Conservation (phyloP, 2,888 invertebrate genomes). For the Orthosia gracilis region DNA sequence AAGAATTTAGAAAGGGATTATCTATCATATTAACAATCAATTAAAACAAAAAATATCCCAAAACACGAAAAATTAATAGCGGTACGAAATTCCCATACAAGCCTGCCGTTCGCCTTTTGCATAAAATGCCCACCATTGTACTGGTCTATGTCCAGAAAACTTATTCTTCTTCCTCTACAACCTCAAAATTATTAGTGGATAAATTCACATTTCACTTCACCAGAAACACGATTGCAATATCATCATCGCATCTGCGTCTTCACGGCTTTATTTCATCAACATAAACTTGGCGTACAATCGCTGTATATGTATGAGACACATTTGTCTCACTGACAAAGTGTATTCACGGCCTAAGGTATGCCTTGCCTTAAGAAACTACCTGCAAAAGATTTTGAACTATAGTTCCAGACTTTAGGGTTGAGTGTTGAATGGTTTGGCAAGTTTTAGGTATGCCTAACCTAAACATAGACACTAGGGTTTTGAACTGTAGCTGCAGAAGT, state of each 20-base stretch:
- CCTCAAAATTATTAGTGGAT: constrained; percentile 22
- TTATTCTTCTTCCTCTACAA: too few relatives aligned
- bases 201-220: constrained; percentile 26
- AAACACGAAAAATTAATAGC: too few relatives aligned
- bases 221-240: constrained; percentile 53
- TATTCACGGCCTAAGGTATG: constrained; percentile 77
- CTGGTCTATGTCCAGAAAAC: background rate
- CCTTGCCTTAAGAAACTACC: constrained; percentile 49
- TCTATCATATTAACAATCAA: too few relatives aligned
- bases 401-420: constrained; percentile 22
- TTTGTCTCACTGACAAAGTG: constrained; percentile 82
- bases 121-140: background rate
- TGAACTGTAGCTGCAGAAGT: constrained; percentile 30
- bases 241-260: constrained; percentile 66
- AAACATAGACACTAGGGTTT: constrained; percentile 18
- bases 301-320: constrained; percentile 78
- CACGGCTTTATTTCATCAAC: constrained; percentile 66
- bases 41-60: too few relatives aligned
- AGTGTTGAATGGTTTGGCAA: constrained; percentile 23
- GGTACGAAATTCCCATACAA: too few relatives aligned
- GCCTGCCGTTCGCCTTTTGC: too few relatives aligned
- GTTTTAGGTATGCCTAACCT: constrained; percentile 74
- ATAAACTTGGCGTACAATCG: constrained; percentile 69
- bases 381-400: constrained; percentile 46
- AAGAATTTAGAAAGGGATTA: too few relatives aligned